Conservation (phyloP, 2,797 vertebrate species). For the Philypnodon macrostomus region DNA sequence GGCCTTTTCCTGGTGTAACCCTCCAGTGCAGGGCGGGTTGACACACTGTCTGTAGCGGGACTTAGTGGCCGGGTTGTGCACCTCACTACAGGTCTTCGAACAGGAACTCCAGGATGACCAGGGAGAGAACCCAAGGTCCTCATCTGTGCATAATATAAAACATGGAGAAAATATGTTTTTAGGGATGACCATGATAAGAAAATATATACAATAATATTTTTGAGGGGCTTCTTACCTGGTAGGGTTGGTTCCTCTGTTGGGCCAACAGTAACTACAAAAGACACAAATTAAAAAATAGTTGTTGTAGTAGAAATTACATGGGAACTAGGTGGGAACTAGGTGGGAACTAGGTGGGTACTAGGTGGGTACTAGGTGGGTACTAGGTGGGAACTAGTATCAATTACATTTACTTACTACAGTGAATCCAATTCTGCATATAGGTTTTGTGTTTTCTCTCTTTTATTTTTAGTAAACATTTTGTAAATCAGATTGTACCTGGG, state of each 20-base stretch:
- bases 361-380: too few species aligned
- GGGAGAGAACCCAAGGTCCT: conserved; percentile 70
- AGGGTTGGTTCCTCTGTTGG: conserved; percentile 70
- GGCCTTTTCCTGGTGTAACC: conserved; percentile 71
- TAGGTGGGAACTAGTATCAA: too few species aligned
- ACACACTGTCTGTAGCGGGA: conserved; percentile 76
- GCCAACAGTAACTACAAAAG: conserved; percentile 53
- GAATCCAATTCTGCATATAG: too few species aligned
- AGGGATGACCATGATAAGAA: too few species aligned
- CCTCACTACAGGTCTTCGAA: conserved; percentile 79
- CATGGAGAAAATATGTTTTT: not conserved
- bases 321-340: too few species aligned
- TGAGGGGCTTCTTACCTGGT: conserved; percentile 74
- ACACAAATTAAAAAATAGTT: not conserved
- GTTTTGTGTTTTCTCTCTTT: too few species aligned
- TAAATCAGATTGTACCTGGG: conserved; percentile 63
- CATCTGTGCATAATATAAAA: conserved; percentile 51
- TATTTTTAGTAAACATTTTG: too few species aligned
- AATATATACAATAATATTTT: too few species aligned
- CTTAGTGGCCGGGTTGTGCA: conserved; percentile 68
- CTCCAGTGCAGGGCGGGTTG: conserved; percentile 74
- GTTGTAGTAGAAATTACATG: too few species aligned
- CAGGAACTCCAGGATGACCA: conserved; percentile 85
- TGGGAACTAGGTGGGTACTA: too few species aligned
- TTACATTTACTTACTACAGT: too few species aligned